phyloP scores from a whole-genome alignment of 2,113 vertebrate species.

The Monarcha castaneiventris region DNA sequence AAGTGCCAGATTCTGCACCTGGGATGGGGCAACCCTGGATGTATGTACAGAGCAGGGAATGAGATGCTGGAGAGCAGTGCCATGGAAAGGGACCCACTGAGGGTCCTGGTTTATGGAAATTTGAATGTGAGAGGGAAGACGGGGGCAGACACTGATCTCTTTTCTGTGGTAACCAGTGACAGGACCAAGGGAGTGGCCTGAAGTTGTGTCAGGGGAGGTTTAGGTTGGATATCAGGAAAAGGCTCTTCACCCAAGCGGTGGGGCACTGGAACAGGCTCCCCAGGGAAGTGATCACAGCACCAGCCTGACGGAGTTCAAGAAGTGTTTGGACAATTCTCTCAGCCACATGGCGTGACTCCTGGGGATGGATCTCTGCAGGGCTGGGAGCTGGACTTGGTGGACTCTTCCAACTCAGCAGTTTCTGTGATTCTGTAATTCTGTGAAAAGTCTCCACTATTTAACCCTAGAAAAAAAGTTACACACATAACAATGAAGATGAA shows the following conservation, averaged over 20 bases:
- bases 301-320: background rate
- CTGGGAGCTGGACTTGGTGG: background rate
- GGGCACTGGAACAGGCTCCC: background rate
- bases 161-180: background rate
- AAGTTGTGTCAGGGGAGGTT: background rate
- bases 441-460: background rate
- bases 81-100: background rate
- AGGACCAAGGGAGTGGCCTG: background rate
- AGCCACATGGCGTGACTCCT: background rate
- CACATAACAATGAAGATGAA: background rate
- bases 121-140: background rate
- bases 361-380: background rate
- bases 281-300: background rate
- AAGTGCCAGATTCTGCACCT: background rate
- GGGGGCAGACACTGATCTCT: background rate
- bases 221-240: background rate
- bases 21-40: background rate
- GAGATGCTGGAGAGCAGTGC: background rate
- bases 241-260: rapidly evolving
- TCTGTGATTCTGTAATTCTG: background rate
- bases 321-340: background rate
- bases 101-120: background rate
- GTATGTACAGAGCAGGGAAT: background rate
- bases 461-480: background rate
- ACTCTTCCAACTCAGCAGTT: background rate